Base-by-base conservation (phyloP, 2,797 vertebrate genomes). In the Lophius americanus region DNA sequence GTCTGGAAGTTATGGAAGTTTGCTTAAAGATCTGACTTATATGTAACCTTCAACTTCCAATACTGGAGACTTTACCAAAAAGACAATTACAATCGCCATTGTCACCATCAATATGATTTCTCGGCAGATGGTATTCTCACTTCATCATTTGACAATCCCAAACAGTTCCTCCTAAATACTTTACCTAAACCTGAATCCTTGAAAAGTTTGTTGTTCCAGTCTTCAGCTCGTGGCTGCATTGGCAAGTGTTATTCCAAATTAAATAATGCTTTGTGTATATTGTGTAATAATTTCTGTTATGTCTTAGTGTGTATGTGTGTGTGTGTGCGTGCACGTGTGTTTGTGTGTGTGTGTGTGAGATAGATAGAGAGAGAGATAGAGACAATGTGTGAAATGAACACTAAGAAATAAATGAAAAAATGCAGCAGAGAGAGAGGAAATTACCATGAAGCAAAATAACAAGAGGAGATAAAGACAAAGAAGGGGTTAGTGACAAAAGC, bases 381-480 rank as follows among this genome's bases (percentile, higher is more conserved):
- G 49, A 85, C 37, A 5, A 47, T 60, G 73, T 73, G 66, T 42
- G 73, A 57, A 85, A 74, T 76, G 71, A 76, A 49, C 76, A 67
- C 52, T 70, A 58, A 79, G 64, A 78, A 79, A 83, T 44, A 41
- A 5, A 41, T 76, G 64, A 78, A 68, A 85, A 74, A 73, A 72
- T 53, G 42, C 43, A 50, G 78, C 57, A 8, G 43, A 44, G 43
- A 47, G 12, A 47, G 13, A 47, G 76, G 83, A 55, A 84, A 67
- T 82, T 78, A 89, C 85, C 88, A 76, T 10, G 47, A 79, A 83
- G 86, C 54, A 79, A 86, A 85, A 79, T 80, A 81, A 81, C 61
- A 82, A 79, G 62, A 83, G 78, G 78, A 83, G 70, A 70, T 72
- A 41, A 46, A 74, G 75, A 81, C 62, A 75, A 70, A 74, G 64